Conservation (phyloP, 2,888 invertebrate species). For the Euzophera pinguis region DNA sequence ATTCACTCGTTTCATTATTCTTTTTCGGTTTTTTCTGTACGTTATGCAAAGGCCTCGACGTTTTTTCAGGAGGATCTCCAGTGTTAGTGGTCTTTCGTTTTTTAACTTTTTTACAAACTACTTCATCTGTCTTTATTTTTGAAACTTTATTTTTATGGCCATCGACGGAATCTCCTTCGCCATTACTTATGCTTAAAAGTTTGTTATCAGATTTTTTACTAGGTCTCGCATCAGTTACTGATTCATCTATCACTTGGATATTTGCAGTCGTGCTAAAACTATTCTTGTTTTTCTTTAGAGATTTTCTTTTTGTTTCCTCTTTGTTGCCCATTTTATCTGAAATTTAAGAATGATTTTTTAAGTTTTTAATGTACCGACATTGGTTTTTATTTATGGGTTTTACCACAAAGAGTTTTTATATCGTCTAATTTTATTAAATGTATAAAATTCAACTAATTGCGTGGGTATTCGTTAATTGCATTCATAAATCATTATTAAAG, state of each 20-base stretch:
- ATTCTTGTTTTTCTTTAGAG: background rate
- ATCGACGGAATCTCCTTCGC: background rate
- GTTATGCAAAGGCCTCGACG: background rate
- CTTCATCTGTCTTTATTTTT: background rate
- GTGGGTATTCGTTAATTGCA: no score
- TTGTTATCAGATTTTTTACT: background rate
- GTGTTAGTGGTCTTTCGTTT: background rate
- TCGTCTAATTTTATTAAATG: no score
- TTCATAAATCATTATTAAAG: no score
- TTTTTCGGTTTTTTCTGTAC: slow-evolving; percentile 22
- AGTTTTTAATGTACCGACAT: no score
- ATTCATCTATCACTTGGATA: background rate
- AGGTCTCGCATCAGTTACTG: background rate
- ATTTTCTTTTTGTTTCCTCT: background rate
- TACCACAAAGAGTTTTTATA: no score
- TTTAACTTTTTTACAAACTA: background rate
- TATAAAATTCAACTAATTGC: no score
- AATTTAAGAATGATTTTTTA: background rate
- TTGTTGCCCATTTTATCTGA: slow-evolving; percentile 1
- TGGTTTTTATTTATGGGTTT: no score
- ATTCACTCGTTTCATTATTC: slow-evolving; percentile 23
- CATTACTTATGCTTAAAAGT: background rate
- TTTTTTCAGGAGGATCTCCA: background rate
- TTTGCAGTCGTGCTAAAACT: background rate
- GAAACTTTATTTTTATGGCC: background rate